Evolutionary conservation across 2,113 vertebrate species (phyloP), one percentile per base, ranked within the genome.

Genomic region (Calyptommatus sinebrachiatus): DNA sequence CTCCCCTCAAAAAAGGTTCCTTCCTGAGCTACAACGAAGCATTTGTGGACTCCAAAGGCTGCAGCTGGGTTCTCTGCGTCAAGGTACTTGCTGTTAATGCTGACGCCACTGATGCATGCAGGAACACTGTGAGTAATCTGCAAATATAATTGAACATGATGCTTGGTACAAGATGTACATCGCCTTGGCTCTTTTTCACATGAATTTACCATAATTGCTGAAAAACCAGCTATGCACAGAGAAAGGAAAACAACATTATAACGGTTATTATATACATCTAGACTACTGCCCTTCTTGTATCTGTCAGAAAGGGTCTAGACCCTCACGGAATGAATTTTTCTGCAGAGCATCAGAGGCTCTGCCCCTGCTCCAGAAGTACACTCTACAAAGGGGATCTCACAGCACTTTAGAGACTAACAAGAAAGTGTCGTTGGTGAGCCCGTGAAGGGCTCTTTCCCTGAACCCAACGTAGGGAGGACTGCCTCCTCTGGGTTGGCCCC

Each of bases 1-100:
- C 92, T 97, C 82, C 98, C 97, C 9, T 97, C 96, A 85, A 99
- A 99, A 91, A 95, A 97, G 50, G 95, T 96, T 82, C 98, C 98
- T 3, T 95, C 90, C 89, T 98, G 96, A 65, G 92, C 94, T 0
- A 65, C 88, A 3, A 48, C 83, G 75, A 97, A 99, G 91, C 98
- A 99, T 84, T 94, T 93, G 76, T 91, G 92, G 29, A 96, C 93
- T 21, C 92, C 91, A 65, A 93, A 92, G 24, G 90, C 79, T 0
- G 96, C 96, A 2, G 85, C 3, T 0, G 95, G 92, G 24, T 71
- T 92, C 35, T 92, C 89, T 0, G 93, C 88, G 62, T 95, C 91
- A 86, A 98, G 77, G 10, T 77, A 85, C 71, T 92, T 94, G 29
- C 91, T 75, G 5, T 98, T 99, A 46, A 99, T 85, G 3, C 81